phyloP scores from a whole-genome alignment of 2,888 invertebrate genomes.

The Drosophila emarginata region DNA sequence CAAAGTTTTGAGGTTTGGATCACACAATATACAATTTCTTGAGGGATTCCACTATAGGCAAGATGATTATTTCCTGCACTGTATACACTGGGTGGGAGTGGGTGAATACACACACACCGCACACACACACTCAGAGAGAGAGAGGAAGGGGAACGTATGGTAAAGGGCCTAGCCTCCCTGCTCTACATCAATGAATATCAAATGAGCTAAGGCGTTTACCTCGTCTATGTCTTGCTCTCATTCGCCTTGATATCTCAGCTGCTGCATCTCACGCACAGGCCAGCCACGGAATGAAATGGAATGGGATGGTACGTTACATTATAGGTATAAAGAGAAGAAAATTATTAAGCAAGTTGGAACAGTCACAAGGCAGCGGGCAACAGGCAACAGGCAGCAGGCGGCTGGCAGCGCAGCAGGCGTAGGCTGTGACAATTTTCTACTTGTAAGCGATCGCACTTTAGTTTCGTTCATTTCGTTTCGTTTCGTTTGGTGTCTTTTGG shows the following conservation, averaged over 20 bases:
- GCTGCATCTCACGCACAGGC: slow-evolving; percentile 35
- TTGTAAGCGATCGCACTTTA: slow-evolving; percentile 74
- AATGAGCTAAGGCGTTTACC: slow-evolving; percentile 69
- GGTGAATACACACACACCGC: slow-evolving; percentile 10
- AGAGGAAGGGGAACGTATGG: background rate
- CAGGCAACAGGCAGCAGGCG: background rate
- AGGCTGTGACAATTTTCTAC: slow-evolving; percentile 73
- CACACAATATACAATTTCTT: slow-evolving; percentile 4
- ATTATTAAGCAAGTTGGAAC: slow-evolving; percentile 11
- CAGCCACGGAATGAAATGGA: slow-evolving; percentile 19
- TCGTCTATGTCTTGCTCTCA: slow-evolving; percentile 70
- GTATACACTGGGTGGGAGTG: slow-evolving; percentile 10
- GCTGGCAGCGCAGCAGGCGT: slow-evolving; percentile 51
- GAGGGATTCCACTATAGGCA: slow-evolving; percentile 2
- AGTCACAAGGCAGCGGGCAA: background rate
- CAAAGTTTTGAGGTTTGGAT: slow-evolving; percentile 12
- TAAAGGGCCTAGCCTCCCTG: slow-evolving; percentile 45
- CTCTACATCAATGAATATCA: slow-evolving; percentile 80
- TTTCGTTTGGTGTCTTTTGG: slow-evolving; percentile 52
- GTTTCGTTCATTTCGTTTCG: slow-evolving; percentile 9
- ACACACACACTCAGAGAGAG: background rate
- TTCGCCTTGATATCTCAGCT: slow-evolving; percentile 48
- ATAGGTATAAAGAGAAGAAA: slow-evolving; percentile 25
- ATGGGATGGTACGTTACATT: slow-evolving; percentile 3
- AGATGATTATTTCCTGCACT: slow-evolving; percentile 2